Conservation (phyloP, 2,888 invertebrate genomes). For the Acronicta aceris region DNA sequence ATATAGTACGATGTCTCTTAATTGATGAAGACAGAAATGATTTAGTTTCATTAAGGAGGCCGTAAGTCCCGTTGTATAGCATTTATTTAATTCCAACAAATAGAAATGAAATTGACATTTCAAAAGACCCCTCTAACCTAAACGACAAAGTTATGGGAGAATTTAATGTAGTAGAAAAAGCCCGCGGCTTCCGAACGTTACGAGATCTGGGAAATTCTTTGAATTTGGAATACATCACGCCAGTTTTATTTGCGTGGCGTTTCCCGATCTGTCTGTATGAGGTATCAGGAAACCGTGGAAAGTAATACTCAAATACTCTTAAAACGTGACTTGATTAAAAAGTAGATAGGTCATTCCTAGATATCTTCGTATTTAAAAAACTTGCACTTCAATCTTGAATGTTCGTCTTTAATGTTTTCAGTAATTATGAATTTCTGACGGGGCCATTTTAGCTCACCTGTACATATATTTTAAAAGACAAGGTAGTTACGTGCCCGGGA, state of each 20-base stretch:
- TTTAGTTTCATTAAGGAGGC: conserved; percentile 23
- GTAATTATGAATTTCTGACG: too few relatives aligned
- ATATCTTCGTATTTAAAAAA: too few relatives aligned
- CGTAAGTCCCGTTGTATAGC: conserved; percentile 1
- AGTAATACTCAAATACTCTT: too few relatives aligned
- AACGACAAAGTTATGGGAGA: conserved; percentile 24
- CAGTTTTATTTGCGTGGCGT: conserved; percentile 1
- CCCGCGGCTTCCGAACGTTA: neutral
- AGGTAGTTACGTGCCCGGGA: too few relatives aligned
- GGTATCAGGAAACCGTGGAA: too few relatives aligned
- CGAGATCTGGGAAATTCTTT: conserved; percentile 5
- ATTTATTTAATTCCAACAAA: conserved; percentile 25
- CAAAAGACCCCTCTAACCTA: conserved; percentile 8
- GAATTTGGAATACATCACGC: conserved; percentile 14
- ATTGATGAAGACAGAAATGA: conserved; percentile 12
- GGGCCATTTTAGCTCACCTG: too few relatives aligned
- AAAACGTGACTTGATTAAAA: too few relatives aligned
- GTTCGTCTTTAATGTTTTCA: too few relatives aligned
- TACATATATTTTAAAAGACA: too few relatives aligned
- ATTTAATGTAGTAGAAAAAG: conserved; percentile 27
- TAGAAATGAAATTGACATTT: conserved; percentile 26
- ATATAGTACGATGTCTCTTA: conserved; percentile 22
- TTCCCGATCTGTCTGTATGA: too few relatives aligned
- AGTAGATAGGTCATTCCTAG: too few relatives aligned
- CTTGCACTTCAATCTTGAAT: too few relatives aligned